Base-by-base conservation (phyloP, 2,113 vertebrate species). In the Bothrops jararaca region DNA sequence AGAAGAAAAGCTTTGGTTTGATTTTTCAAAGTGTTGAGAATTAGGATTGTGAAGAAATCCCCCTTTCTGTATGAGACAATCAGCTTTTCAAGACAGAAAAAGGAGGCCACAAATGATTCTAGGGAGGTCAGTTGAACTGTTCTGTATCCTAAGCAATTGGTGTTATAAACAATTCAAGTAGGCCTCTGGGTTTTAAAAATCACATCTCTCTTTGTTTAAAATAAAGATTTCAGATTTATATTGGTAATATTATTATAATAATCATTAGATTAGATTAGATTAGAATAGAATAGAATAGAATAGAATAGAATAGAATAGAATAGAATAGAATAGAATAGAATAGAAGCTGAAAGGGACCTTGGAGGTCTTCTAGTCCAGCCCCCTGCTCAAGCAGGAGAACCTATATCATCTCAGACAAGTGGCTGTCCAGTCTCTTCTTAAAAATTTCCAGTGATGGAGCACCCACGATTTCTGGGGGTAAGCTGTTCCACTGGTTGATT, bases 1-100 rank as follows among this genome's bases (percentile, higher is more conserved):
- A 60, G 11, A 92, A 53, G 56, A 94, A 95, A 24, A 39, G 5
- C 87, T 88, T 90, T 42, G 74, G 74, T 80, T 80, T 80, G 7
- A 80, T 42, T 52, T 56, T 23, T 54, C 88, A 58, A 89, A 56
- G 57, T 86, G 1, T 86, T 42, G 45, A 89, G 50, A 64, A 48
- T 42, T 64, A 34, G 39, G 56, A 52, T 42, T 52, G 29, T 60
- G 74, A 13, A 18, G 45, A 92, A 90, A 45, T 45, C 48, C 18
- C 74, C 34, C 39, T 4, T 1, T 1, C 10, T 20, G 29, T 42
- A 23, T 13, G 20, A 24, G 24, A 56, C 9, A n/a, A 24, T 42
- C 5, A 6, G 39, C 24, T 18, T 26, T 48, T 74, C 1, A 48
- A 34, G 39, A n/a, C 29, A 20, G 42, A 12, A 57, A 39, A 5